Evolutionary conservation across 2,113 vertebrate genomes (phyloP).

Genomic region (Tichodroma muraria): DNA sequence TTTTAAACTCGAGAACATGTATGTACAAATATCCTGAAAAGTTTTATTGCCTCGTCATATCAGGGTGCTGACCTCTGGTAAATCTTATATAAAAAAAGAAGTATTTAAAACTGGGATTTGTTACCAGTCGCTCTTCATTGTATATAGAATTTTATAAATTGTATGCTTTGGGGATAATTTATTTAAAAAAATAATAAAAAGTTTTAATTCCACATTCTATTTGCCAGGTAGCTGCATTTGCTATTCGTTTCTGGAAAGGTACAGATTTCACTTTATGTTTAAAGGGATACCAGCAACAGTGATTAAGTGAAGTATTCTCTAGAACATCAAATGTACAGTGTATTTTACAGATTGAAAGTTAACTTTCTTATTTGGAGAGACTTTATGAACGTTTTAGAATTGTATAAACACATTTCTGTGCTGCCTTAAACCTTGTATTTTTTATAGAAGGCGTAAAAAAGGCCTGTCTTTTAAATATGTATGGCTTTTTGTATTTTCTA

Average conservation of each 20-base stretch:
- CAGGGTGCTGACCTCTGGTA: constrained; percentile 76
- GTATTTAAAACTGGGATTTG: constrained; percentile 92
- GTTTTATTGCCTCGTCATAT: constrained; percentile 71
- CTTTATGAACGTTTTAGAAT: constrained; percentile 88
- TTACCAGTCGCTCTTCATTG: constrained; percentile 78
- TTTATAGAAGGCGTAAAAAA: constrained; percentile 88
- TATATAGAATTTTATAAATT: constrained; percentile 87
- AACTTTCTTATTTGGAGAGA: constrained; percentile 84
- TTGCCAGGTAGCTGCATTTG: constrained; percentile 47
- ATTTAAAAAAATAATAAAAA: constrained; percentile 78
- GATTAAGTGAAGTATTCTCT: constrained; percentile 62
- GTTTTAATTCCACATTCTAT: constrained; percentile 57
- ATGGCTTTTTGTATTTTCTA: constrained; percentile 78
- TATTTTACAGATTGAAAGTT: constrained; percentile 89
- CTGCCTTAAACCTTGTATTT: constrained; percentile 92
- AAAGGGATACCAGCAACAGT: constrained; percentile 73
- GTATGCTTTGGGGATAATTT: constrained; percentile 88
- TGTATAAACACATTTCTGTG: constrained; percentile 87
- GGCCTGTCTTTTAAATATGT: constrained; percentile 76
- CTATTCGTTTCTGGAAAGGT: constrained; percentile 57
- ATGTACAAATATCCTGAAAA: constrained; percentile 69
- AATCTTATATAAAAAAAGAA: constrained; percentile 71
- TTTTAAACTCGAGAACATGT: constrained; percentile 68
- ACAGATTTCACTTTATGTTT: constrained; percentile 73
- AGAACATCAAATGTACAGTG: constrained; percentile 82